Base-by-base conservation (phyloP, 2,797 vertebrate genomes). In the Enoplosus armatus region DNA sequence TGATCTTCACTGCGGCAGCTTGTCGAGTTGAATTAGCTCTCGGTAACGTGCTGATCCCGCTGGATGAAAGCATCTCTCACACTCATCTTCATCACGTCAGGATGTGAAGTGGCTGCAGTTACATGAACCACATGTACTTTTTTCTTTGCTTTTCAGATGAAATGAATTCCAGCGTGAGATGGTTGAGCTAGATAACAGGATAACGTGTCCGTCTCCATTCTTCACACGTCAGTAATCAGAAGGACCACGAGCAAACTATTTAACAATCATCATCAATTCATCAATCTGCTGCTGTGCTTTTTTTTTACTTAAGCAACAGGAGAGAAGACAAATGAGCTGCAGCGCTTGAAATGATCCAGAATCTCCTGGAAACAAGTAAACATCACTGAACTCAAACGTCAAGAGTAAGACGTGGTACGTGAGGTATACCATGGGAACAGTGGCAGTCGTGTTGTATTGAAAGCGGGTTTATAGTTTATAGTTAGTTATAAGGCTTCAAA, bases 181-280 rank as follows among this genome's bases (percentile, higher is more conserved):
- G 2, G 5, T 7, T 47, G 0, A 55, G 8, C 56, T 7, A 15
- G 26, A 35, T 27, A 20, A 12, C 2, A 61, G 31, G 12, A 31
- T 5, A 15, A 55, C 4, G 22, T 43, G 70, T 65, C 11, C 18
- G 66, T 75, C 62, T 75, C 35, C 75, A 55, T 50, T 45, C 4
- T 8, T 6, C 27, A 43, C 31, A 26, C 6, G 60, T 16, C 39
- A 0, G 1, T 33, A 9, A 29, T 35, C n/a, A 37, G 24, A 24
- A n/a, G n/a, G 75, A 47, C 64, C 77, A 35, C n/a, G 26, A 74
- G 41, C n/a, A 80, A 74, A 79, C 35, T 6, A 20, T 15, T 6
- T 0, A 45, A 33, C 26, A 20, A 12, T n/a, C n/a, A n/a, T n/a
- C n/a, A n/a, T n/a, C n/a, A n/a, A n/a, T n/a, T n/a, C n/a, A 48